A percentile compares a stretch with the other conserved stretches of the same genome.
These are phyloP conservation scores for Natrix natrix DNA, from an alignment of 2,797 vertebrate species.

Conservation along the genomic window DNA sequence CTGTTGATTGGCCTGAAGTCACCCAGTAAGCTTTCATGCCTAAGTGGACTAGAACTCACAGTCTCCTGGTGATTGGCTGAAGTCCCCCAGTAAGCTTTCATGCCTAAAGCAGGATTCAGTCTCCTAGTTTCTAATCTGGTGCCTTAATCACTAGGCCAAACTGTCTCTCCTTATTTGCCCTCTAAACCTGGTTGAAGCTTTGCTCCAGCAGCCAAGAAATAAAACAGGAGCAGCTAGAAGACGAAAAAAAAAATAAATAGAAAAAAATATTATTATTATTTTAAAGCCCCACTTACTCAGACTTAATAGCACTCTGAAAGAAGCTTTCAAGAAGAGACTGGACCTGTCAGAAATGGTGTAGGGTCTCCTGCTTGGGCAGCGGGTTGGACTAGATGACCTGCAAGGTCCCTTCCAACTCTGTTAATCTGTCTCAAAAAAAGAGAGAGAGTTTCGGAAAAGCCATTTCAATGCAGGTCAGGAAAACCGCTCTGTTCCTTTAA, in stretches of 20 bases:
- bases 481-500: neutral
- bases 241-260: neutral
- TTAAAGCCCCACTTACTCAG: too few species aligned
- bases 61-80: neutral
- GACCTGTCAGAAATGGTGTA: too few species aligned
- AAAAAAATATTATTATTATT: too few species aligned
- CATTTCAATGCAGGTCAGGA: neutral
- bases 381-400: too few species aligned
- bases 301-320: too few species aligned
- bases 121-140: neutral
- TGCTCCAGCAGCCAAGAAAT: neutral
- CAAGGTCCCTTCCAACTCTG: too few species aligned
- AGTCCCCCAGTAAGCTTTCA: too few species aligned
- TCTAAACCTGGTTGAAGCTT: neutral
- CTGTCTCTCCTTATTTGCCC: neutral
- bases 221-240: neutral
- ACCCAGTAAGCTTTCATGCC: too few species aligned
- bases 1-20: too few species aligned
- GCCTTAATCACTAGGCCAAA: neutral
- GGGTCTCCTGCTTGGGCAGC: too few species aligned
- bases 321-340: too few species aligned
- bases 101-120: neutral
- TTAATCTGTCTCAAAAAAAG: neutral
- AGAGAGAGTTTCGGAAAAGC: neutral
- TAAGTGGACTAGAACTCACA: neutral